These are phyloP conservation scores for Characodon lateralis DNA, from an alignment of 2,797 vertebrate genomes.

Conservation along the genomic window DNA sequence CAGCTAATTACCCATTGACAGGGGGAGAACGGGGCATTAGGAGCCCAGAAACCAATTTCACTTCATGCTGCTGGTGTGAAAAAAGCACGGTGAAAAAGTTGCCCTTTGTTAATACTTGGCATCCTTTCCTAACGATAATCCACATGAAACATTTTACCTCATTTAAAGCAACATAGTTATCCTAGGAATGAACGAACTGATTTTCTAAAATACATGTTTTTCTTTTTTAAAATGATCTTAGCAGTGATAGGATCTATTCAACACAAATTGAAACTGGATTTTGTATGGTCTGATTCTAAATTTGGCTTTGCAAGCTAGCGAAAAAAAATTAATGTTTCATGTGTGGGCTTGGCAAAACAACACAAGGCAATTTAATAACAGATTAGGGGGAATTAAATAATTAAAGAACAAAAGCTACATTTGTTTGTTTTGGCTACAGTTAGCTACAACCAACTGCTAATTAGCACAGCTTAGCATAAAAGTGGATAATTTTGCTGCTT, in stretches of 20 bases:
- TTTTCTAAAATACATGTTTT: constrained; percentile 1
- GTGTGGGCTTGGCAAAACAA: background rate
- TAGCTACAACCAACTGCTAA: background rate
- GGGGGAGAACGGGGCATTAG: constrained; percentile 61
- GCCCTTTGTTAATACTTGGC: constrained; percentile 57
- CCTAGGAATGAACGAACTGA: constrained; percentile 14
- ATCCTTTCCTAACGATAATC: constrained; percentile 50
- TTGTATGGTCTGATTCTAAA: background rate
- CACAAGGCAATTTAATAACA: background rate
- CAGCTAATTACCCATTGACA: constrained; percentile 74
- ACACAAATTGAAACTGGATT: background rate
- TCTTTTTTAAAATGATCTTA: background rate
- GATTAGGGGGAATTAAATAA: background rate
- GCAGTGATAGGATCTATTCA: background rate
- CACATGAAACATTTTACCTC: constrained; percentile 55
- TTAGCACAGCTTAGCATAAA: background rate
- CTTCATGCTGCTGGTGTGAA: constrained; percentile 59
- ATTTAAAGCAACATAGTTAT: constrained; percentile 37
- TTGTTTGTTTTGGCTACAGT: background rate
- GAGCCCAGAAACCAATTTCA: constrained; percentile 67
- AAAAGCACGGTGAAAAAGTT: constrained; percentile 55
- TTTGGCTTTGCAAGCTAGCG: background rate
- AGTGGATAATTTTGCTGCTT: background rate
- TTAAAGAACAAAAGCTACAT: background rate
- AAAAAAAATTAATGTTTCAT: background rate